Base-by-base conservation (phyloP, 2,888 invertebrate genomes). In the Epirrhoe tristata region DNA sequence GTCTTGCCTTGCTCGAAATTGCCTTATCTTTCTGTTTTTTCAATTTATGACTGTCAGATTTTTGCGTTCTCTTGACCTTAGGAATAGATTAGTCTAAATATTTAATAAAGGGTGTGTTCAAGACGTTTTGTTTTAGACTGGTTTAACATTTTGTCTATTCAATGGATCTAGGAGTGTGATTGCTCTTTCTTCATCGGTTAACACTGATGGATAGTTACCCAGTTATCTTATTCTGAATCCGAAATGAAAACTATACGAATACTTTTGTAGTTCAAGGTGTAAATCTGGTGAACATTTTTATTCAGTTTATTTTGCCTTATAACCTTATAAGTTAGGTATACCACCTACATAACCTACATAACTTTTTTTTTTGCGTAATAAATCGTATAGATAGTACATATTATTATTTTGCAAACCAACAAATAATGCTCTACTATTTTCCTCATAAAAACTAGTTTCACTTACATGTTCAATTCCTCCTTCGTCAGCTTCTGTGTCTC, bases 391-490 rank as follows among this genome's bases (percentile, higher is more conserved):
- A n/a, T n/a, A n/a, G n/a, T n/a, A n/a, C n/a, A n/a, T n/a, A 24
- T 24, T 24, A 24, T 24, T 24, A 24, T 24, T 24, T 2, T 24
- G 1, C 24, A 24, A 24, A 24, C 24, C 24, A 4, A 7, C 5
- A 0, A 34, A 7, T 34, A 34, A 34, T 4, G 34, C 5, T 34
- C 7, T 34, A 34, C 5, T 36, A 36, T 6, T 36, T 8, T 36
- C 8, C 34, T 34, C 43, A 43, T 6, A 14, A 6, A 4, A 46
- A 46, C 46, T 5, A 6, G n/a, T 14, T 14, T 4, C 46, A 48
- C 70, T 73, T 80, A 92, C 93, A 88, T 91, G 81, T 93, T 93
- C 14, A 93, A 77, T 80, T 92, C 92, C 78, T 93, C 92, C 67
- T 89, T 93, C 51, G 84, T 88, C 54, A 85, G 72, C 68, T 87